Evolutionary conservation across 2,888 invertebrate genomes (phyloP).

Genomic region (Autographa pulchrina): DNA sequence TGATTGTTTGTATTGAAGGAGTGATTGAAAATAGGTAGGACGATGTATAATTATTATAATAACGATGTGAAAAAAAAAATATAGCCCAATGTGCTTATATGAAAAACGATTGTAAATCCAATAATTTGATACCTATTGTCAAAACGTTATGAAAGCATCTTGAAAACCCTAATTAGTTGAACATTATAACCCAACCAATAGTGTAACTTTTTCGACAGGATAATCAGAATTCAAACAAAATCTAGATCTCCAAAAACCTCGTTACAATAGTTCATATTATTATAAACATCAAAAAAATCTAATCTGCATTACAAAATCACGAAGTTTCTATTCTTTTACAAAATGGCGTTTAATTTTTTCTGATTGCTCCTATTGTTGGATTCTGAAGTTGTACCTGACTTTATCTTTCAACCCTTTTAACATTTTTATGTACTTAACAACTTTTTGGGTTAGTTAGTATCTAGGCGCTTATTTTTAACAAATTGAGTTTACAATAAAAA

Average conservation of each 20-base stretch:
- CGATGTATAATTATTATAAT: no score
- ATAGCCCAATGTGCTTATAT: no score
- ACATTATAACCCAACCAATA: no score
- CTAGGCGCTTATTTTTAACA: constrained; percentile 65
- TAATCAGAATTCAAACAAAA: neutral
- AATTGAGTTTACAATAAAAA: constrained; percentile 62
- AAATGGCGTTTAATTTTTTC: constrained; percentile 58
- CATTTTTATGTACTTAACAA: constrained; percentile 64
- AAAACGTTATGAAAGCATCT: no score
- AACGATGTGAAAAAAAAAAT: no score
- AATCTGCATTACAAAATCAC: constrained; percentile 52
- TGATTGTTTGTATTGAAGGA: neutral
- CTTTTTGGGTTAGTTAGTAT: constrained; percentile 61
- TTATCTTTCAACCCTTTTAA: constrained; percentile 67
- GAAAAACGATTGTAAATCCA: no score
- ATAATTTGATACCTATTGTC: no score
- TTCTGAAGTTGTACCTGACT: constrained; percentile 64
- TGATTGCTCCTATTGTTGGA: constrained; percentile 69
- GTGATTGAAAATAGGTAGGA: neutral
- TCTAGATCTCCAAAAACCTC: neutral
- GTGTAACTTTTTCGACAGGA: no score
- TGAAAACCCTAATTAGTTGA: no score
- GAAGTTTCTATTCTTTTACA: constrained; percentile 38
- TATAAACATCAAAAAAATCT: constrained; percentile 33
- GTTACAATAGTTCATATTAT: neutral